A percentile compares a stretch with the other conserved stretches of the same genome.
Conservation (phyloP, 2,888 invertebrate genomes). For the Scaptomyza reducta region DNA sequence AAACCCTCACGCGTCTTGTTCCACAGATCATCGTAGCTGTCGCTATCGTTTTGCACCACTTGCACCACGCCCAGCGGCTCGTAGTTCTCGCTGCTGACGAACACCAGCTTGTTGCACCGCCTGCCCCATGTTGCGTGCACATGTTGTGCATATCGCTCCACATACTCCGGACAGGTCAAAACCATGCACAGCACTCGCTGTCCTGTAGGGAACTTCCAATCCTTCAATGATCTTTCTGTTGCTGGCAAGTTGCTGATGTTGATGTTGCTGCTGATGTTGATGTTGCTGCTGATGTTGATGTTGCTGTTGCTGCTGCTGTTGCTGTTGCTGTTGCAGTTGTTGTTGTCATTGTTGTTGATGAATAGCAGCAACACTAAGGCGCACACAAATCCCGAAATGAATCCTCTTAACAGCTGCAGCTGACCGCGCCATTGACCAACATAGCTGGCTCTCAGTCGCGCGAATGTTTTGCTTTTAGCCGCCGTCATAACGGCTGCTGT, state of each 20-base stretch:
- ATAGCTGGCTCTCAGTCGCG: slow-evolving; percentile 10
- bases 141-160: slow-evolving; percentile 93
- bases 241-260: background rate
- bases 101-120: slow-evolving; percentile 92
- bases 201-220: slow-evolving; percentile 85
- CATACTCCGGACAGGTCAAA: slow-evolving; percentile 95
- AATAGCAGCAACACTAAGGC: slow-evolving; percentile 71
- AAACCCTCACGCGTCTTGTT: slow-evolving; percentile 98
- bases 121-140: slow-evolving; percentile 97
- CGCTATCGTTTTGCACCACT: slow-evolving; percentile 91
- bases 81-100: slow-evolving; percentile 92
- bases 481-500: slow-evolving; percentile 26
- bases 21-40: slow-evolving; percentile 92
- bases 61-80: slow-evolving; percentile 90
- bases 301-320: slow-evolving; percentile 6
- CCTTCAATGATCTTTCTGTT: slow-evolving; percentile 77
- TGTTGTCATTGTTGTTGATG: slow-evolving; percentile 48
- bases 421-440: slow-evolving; percentile 48
- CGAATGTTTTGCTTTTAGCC: slow-evolving; percentile 26
- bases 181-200: slow-evolving; percentile 96
- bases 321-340: slow-evolving; percentile 32
- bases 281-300: slow-evolving; percentile 26
- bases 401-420: slow-evolving; percentile 68
- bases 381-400: slow-evolving; percentile 71
- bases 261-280: slow-evolving; percentile 7